Evolutionary conservation across 2,888 invertebrate species (phyloP), one percentile per base, ranked within the genome.

Genomic region (Tridacna crocea): DNA sequence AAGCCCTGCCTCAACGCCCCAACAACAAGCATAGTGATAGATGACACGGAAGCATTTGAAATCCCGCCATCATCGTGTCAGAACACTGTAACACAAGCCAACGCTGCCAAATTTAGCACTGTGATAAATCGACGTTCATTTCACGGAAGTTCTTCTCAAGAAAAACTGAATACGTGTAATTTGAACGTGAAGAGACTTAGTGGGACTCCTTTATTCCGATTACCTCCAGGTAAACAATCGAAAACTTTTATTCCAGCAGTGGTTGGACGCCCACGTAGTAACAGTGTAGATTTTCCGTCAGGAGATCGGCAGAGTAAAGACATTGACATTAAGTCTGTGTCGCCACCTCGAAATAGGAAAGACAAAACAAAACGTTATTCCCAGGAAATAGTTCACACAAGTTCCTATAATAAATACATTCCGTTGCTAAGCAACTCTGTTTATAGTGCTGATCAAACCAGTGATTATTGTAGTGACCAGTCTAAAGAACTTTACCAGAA

Each of bases 1-100:
- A 95, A 96, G 27, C 97, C 98, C 0, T 97, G 97, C 91, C 95
- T 97, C 58, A 98, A 98, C 75, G 91, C 97, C 97, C 72, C 95
- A 96, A 79, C 96, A 96, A 96, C 93, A 11, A 93, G 97, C 82
- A 96, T 97, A 73, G 96, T 97, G 92, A 95, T 97, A 90, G 96
- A 96, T 84, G 96, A 96, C 91, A 96, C 96, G 0, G 96, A 95
- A 74, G 95, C 96, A 73, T 90, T 96, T 73, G 96, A 96, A 83
- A 87, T 93, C 79, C 89, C 91, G 13, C 80, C 92, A 26, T 83
- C 91, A 13, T 90, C 92, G 0, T 88, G 89, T 51, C 90, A 91
- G 63, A 89, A 87, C 36, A 89, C 92, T 17, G 78, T 91, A 36
- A 90, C 82, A 65, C 89, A 89, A 78, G 80, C 87, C 6, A 85